Base-by-base conservation (phyloP, 37 sponge, comb jelly and placozoan genomes). In the Chondrilla cf. caribensis region DNA sequence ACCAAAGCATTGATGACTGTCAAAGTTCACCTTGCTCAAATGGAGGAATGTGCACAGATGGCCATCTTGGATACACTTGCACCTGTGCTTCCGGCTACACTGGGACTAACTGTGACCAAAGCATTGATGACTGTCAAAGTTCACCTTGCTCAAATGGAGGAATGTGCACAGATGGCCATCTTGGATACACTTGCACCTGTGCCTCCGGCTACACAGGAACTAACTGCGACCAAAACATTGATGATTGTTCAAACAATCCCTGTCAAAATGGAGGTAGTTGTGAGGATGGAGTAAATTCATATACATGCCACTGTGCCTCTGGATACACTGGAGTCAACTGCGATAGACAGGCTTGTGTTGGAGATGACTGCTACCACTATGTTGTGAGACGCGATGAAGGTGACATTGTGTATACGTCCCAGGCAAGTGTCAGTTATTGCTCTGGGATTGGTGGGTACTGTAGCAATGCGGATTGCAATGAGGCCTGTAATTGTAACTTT, bases 231-330 rank as follows among this genome's bases (percentile, higher is more conserved):
- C 59, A 35, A 5, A 82, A 85, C 17, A 79, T 85, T 43, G 66
- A 85, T 54, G 71, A 81, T 14, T 85, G 86, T 31, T 5, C 31
- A 21, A 47, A 29, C 14, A 64, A 85, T 82, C 80, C 70, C 37
- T 85, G 86, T 79, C 42, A 76, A 58, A 85, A 85, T 85, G 65
- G 55, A 38, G 86, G 80, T 60, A 80, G 5, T 0, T 85, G 86
- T 60, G 19, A 24, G 5, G 80, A 81, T 41, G 86, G 67, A 31
- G 54, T 64, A 4, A 83, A 85, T 79, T 22, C 2, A 15, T 85
- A 47, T 40, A 41, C 70, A 1, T 85, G 86, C 44, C 22, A 22
- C 17, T 85, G 86, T 85, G 47, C 29, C 3, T 14, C 80, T 60
- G 57, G 72, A 15, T 80, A 38, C 51, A 47, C 51, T 47, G 51